Evolutionary conservation across 2,113 vertebrate species (phyloP), one percentile per base, ranked within the genome.

Genomic region (Irena cyanogastra): DNA sequence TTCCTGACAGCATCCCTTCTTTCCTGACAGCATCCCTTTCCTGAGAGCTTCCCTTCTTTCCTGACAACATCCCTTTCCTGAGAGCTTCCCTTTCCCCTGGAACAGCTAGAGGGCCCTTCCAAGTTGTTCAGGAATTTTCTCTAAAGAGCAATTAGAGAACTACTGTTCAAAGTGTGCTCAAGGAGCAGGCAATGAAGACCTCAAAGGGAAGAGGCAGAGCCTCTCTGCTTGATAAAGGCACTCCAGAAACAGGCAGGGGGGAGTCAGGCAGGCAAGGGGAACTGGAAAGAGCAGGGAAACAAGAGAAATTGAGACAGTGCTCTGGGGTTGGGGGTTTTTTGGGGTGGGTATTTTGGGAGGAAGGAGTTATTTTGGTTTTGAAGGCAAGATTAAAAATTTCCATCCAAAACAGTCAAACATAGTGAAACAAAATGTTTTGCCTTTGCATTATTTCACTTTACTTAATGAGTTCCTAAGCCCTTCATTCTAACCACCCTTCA

Each of bases 61-160:
- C n/a, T n/a, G n/a, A n/a, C n/a, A n/a, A n/a, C n/a, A n/a, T n/a
- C n/a, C n/a, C n/a, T n/a, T n/a, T n/a, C n/a, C n/a, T n/a, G n/a
- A n/a, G n/a, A n/a, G n/a, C n/a, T n/a, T n/a, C 80, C 80, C 72
- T 86, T 39, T 80, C 71, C 83, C 59, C 87, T 82, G 77, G 10
- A 95, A 84, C 89, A 94, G 93, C 91, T 45, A 68, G 91, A 94
- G 95, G 89, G 87, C 94, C 70, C 87, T 93, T 96, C 87, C 91
- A 89, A 69, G 74, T 80, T 80, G 74, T 65, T 96, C 81, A 69
- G 1, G 3, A 87, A 79, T 92, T 92, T 89, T 91, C 91, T 96
- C 96, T 95, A 84, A 96, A 97, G 94, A 95, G 91, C 91, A 97
- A 96, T 95, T 97, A 94, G 81, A 79, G 94, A 91, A 82, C 60